Base-by-base conservation (phyloP, 1,140 invertebrate species). In the Caenorhabditis brenneri region DNA sequence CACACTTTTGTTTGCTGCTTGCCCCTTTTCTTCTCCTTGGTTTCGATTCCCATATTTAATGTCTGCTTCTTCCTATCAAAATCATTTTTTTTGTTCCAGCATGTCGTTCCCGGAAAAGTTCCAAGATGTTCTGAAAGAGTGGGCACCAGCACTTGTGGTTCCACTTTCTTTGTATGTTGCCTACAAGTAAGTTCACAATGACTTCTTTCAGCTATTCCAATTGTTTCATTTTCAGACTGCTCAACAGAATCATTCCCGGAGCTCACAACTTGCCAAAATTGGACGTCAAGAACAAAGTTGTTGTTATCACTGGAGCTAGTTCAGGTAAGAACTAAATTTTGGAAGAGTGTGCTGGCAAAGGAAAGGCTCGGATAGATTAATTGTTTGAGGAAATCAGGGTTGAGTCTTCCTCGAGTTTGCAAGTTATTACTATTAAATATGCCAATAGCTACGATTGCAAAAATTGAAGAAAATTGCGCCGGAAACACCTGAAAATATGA, bases 251-350 rank as follows among this genome's bases (percentile, higher is more conserved):
- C 51, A 65, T 86, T 10, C 85, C 85, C 19, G 85, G 85, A 53
- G 53, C 85, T 29, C 85, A 86, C n/a, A 86, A 85, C 19, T 69
- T 69, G 36, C 42, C 81, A 48, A 74, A 51, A 42, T 69, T 87
- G 22, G 79, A 79, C n/a, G 55, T 80, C 81, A 87, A 87, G 65
- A 80, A 85, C 60, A 85, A 85, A 78, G 83, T 80, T 2, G 86
- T 87, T 51, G 53, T 87, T 53, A 87, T 87, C 60, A 86, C 85
- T 29, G 86, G 86, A 39, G 86, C 86, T 2, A 87, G 86, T 65
- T 85, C 84, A 42, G 86, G 82, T 83, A 42, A 60, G 16, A 29
- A 31, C 15, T 69, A 0, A 33, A 15, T n/a, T 16, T 69, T 69
- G 5, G 4, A 42, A 16, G n/a, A n/a, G n/a, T n/a, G n/a, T n/a